A percentile compares a stretch with the other conserved stretches of the same genome.
Conservation (phyloP, 2,113 vertebrate species). For the Miniopterus natalensis region DNA sequence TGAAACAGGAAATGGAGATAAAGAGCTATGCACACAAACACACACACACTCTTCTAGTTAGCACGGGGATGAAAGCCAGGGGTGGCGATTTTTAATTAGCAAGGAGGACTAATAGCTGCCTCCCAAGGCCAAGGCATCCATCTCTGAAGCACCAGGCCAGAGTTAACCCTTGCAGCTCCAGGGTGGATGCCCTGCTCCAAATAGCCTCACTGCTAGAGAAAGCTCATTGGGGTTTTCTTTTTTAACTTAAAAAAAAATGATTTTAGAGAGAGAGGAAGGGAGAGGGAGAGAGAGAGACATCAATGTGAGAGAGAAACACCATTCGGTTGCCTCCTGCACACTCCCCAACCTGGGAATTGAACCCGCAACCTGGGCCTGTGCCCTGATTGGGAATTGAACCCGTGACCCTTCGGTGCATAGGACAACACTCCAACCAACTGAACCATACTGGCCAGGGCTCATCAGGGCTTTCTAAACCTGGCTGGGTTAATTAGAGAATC, state of each 20-base stretch:
- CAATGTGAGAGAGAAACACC: neutral
- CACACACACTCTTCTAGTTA: constrained; percentile 62
- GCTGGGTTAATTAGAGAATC: neutral
- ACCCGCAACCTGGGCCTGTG: neutral
- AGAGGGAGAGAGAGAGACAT: no score
- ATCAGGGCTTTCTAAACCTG: neutral
- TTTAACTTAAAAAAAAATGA: neutral
- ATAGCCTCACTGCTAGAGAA: neutral
- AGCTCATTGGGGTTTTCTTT: neutral
- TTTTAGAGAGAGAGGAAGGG: neutral
- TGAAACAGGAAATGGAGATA: constrained; percentile 78
- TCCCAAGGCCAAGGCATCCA: constrained; percentile 47
- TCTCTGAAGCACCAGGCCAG: neutral
- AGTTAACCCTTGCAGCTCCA: constrained; percentile 52
- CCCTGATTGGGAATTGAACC: neutral
- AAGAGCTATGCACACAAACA: constrained; percentile 47
- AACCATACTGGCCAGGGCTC: neutral
- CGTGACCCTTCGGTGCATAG: neutral
- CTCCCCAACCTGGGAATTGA: no score
- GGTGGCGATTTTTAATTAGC: constrained; percentile 76
- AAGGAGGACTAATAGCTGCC: neutral
- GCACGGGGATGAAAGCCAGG: constrained; percentile 61
- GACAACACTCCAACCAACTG: neutral
- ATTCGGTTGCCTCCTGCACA: no score
- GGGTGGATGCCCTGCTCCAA: neutral